phyloP scores from a whole-genome alignment of 2,888 invertebrate species.

The Nasonia oneida region DNA sequence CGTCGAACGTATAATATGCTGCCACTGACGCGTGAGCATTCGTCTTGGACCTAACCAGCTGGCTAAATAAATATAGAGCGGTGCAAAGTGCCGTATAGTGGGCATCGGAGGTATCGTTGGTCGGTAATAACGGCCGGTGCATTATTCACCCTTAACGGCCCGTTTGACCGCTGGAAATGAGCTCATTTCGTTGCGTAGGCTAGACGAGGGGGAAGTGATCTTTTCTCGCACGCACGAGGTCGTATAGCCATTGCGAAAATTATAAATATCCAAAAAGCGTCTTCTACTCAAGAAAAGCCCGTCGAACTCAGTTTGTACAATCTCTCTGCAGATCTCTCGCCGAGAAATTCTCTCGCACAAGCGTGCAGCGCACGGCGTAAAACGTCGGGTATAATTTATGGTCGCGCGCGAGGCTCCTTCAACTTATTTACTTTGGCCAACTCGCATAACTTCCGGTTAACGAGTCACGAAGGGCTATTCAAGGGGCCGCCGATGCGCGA shows the following conservation, averaged over 20 bases:
- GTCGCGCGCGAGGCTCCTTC: conserved; percentile 41
- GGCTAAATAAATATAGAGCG: conserved; percentile 48
- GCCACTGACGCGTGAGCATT: conserved; percentile 19
- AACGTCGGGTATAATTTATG: conserved; percentile 48
- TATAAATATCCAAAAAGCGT: background rate
- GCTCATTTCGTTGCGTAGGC: conserved; percentile 19
- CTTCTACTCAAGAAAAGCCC: background rate
- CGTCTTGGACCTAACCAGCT: conserved; percentile 41
- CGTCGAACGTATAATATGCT: conserved; percentile 50
- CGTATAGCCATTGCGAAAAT: background rate
- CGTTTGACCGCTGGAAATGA: conserved; percentile 65
- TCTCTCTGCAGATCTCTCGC: too few species aligned
- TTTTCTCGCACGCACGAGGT: background rate
- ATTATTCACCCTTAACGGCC: conserved; percentile 75
- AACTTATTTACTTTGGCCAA: conserved; percentile 60
- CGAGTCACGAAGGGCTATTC: conserved; percentile 57
- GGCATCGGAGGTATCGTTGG: conserved; percentile 60
- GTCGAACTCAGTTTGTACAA: background rate
- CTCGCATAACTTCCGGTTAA: conserved; percentile 67
- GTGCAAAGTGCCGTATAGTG: conserved; percentile 51
- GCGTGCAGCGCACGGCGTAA: background rate
- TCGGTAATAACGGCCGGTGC: conserved; percentile 71
- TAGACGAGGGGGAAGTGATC: background rate
- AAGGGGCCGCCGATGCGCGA: conserved; percentile 21
- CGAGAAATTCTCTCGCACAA: background rate